phyloP scores from a whole-genome alignment of 2,888 invertebrate genomes.

The Therioaphis trifolii region DNA sequence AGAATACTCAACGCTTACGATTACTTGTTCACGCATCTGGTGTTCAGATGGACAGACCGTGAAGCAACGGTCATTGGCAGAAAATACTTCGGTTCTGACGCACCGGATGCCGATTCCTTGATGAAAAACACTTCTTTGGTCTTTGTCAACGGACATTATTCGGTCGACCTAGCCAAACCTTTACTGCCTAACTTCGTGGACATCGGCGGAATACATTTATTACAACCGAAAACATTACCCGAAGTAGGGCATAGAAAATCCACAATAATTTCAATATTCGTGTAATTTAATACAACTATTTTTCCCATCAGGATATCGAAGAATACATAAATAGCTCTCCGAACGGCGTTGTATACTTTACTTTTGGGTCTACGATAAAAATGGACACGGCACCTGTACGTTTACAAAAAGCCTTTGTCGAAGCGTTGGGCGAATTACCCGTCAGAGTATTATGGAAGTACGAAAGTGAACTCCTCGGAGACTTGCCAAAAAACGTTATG shows the following conservation, averaged over 20 bases:
- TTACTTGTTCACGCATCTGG: constrained; percentile 67
- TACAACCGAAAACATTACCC: constrained; percentile 42
- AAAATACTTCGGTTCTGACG: constrained; percentile 58
- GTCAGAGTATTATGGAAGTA: constrained; percentile 63
- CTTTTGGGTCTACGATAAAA: constrained; percentile 62
- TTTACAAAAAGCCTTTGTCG: constrained; percentile 53
- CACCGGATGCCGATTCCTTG: constrained; percentile 44
- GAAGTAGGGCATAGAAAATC: constrained; percentile 29
- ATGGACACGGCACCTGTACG: constrained; percentile 59
- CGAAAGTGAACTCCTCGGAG: constrained; percentile 31
- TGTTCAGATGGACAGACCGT: constrained; percentile 54
- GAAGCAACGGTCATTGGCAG: constrained; percentile 54
- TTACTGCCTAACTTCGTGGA: constrained; percentile 58
- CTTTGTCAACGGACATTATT: constrained; percentile 61
- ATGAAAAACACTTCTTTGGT: constrained; percentile 56
- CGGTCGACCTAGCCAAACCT: constrained; percentile 50
- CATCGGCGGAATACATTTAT: constrained; percentile 63
- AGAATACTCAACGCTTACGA: constrained; percentile 71
- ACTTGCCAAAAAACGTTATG: constrained; percentile 57
- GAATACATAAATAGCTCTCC: constrained; percentile 61
- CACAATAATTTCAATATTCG: too few relatives aligned
- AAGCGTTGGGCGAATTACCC: constrained; percentile 61
- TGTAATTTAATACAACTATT: not conserved
- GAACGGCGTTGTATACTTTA: constrained; percentile 62
- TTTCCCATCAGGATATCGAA: constrained; percentile 56